A percentile compares a stretch with the other conserved stretches of the same genome.
Evolutionary conservation across 2,888 invertebrate species (phyloP).

Genomic region (Meiosimyza decipiens): DNA sequence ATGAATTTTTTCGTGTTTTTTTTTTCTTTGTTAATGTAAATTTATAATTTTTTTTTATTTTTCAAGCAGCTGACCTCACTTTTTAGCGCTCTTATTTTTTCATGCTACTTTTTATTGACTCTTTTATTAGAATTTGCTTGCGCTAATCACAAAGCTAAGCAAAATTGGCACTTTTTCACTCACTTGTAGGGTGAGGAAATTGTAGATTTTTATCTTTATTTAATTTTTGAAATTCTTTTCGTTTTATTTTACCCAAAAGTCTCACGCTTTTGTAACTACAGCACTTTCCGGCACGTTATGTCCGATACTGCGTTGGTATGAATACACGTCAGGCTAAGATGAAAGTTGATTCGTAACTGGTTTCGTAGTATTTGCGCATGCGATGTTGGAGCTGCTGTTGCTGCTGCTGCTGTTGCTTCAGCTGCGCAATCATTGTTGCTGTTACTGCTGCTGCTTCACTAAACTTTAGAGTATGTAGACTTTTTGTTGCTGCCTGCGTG

Average conservation of each 20-base stretch:
- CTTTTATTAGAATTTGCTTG: background rate
- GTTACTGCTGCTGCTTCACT: slow-evolving; percentile 30
- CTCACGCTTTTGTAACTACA: slow-evolving; percentile 25
- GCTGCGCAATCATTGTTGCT: slow-evolving; percentile 42
- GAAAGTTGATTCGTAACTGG: slow-evolving; percentile 67
- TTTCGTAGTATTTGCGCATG: slow-evolving; percentile 53
- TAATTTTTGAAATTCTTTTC: background rate
- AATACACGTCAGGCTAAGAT: slow-evolving; percentile 61
- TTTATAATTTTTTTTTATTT: background rate
- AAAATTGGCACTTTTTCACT: too few species aligned
- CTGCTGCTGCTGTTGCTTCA: slow-evolving; percentile 38
- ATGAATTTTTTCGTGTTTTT: background rate
- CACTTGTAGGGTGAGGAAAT: background rate
- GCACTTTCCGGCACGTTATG: slow-evolving; percentile 37
- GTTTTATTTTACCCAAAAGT: slow-evolving; percentile 7
- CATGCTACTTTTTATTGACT: background rate
- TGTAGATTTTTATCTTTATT: background rate
- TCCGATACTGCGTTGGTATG: slow-evolving; percentile 38
- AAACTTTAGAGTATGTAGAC: background rate
- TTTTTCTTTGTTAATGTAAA: background rate
- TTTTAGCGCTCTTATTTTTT: background rate
- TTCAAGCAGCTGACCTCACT: slow-evolving; percentile 5
- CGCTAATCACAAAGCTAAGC: too few species aligned
- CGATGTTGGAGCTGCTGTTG: slow-evolving; percentile 16
- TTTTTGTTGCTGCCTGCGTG: background rate